phyloP scores from a whole-genome alignment of 2,888 invertebrate species.

The Drosophila macrothrix region DNA sequence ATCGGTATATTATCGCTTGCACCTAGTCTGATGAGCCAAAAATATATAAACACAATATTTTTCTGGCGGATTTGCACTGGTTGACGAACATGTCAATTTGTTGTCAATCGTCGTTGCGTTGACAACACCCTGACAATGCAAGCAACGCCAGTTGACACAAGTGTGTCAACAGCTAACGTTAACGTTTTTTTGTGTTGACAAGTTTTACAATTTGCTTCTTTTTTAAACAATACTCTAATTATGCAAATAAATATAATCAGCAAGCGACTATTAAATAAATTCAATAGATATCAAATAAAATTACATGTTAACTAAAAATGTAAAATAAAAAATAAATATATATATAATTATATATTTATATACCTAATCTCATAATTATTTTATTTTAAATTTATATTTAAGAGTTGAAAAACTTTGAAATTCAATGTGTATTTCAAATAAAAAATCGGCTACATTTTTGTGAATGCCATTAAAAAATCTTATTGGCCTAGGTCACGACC shows the following conservation, averaged over 20 bases:
- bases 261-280: neutral
- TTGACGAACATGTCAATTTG: neutral
- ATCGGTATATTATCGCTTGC: neutral
- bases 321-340: neutral
- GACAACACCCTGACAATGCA: neutral
- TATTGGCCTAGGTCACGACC: conserved; percentile 28
- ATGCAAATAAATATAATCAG: neutral
- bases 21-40: neutral
- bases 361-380: neutral
- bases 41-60: neutral
- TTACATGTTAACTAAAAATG: no score
- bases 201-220: neutral
- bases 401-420: neutral
- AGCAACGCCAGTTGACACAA: neutral
- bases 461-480: neutral
- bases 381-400: neutral
- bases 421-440: neutral
- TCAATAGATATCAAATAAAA: neutral
- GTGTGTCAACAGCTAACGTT: neutral
- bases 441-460: neutral
- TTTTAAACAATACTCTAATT: neutral
- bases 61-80: neutral
- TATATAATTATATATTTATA: no score
- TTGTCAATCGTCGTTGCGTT: neutral
- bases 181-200: neutral